Evolutionary conservation across 2,888 invertebrate species (phyloP), one percentile per base, ranked within the genome.

Genomic region (Nephrocerus scutellatus): DNA sequence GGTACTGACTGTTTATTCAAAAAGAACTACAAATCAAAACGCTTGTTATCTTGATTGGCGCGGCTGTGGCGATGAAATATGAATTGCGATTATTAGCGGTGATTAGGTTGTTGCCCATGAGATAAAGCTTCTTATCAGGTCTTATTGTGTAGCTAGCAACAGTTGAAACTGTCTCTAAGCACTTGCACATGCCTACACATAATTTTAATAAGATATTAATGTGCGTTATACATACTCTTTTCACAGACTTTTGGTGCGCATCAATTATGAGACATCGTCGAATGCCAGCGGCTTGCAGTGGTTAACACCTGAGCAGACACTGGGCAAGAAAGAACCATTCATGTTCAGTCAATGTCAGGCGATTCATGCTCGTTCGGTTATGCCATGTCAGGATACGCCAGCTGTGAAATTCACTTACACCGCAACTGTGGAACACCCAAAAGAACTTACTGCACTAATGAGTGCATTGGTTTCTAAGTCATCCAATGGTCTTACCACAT

Each of bases 301-400:
- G 93, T 67, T 96, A 46, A 76, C 76, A 15, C 81, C 88, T 1
- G 77, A 79, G 48, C 92, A 92, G 70, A 96, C 95, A 1, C 77
- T 86, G 8, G 92, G 91, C 41, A 87, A 88, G 61, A 73, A 77
- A 50, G 76, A 84, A 59, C 92, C 93, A 0, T 95, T 84, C 59
- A 68, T 95, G 55, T 87, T 85, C 69, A 85, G 84, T 48, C 86
- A 87, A 59, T 85, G 84, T 61, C 80, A 86, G 81, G 83, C 88
- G 3, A 90, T 91, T 49, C 88, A 91, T 70, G 88, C 89, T 1
- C 77, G 93, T 29, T 87, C 92, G 3, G 77, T 93, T 49, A 54
- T 92, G 3, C 95, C 95, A 0, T 93, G 92, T 58, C 93, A 95
- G 71, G 91, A 95, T 71, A 82, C 90, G 0, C 93, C 95, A 0